Evolutionary conservation across 2,113 vertebrate genomes (phyloP).

Genomic region (Albula glossodonta): DNA sequence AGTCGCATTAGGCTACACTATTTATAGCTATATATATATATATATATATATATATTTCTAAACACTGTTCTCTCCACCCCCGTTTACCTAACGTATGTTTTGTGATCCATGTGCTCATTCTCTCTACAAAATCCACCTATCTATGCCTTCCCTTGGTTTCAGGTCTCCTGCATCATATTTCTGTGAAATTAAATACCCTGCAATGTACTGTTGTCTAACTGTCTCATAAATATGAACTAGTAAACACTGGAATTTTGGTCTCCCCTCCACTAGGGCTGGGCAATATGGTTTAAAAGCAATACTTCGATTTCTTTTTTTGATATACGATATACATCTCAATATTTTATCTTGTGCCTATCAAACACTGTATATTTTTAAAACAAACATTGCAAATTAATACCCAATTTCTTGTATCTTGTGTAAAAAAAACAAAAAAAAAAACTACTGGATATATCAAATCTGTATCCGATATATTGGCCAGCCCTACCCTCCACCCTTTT

Average conservation of each 20-base stretch:
- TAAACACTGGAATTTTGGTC: neutral
- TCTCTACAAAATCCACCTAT: neutral
- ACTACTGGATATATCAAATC: neutral
- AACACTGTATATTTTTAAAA: too few relatives aligned
- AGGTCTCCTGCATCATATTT: neutral
- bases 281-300: too few relatives aligned
- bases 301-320: too few relatives aligned
- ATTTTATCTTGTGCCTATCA: too few relatives aligned
- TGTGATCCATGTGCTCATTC: neutral
- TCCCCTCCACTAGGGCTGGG: too few relatives aligned
- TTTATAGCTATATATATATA: too few relatives aligned
- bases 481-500: neutral
- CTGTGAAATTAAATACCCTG: neutral
- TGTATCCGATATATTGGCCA: neutral
- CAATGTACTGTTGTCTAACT: neutral
- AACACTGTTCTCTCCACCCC: neutral
- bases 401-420: too few relatives aligned
- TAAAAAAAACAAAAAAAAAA: neutral
- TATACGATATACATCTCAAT: too few relatives aligned
- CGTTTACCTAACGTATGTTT: neutral
- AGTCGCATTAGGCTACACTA: neutral
- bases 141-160: too few relatives aligned
- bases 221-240: neutral
- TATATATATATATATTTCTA: too few relatives aligned
- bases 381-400: too few relatives aligned